phyloP scores from a whole-genome alignment of 1,140 invertebrate genomes.

The Zaprionus davidi region DNA sequence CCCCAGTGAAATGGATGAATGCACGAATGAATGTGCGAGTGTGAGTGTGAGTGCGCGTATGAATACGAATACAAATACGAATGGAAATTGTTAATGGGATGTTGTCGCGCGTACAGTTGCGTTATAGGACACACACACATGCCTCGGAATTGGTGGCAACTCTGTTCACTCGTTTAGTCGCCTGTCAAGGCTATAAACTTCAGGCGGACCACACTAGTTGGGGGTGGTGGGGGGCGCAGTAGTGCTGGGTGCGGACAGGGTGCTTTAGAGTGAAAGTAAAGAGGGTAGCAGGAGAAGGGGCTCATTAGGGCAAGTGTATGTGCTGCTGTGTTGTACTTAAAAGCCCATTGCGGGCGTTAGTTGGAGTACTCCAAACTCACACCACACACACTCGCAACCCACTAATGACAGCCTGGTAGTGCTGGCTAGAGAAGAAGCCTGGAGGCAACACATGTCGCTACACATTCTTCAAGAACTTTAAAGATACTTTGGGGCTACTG shows the following conservation, averaged over 20 bases:
- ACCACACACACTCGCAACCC: no score
- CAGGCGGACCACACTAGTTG: background rate
- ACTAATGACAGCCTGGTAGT: background rate
- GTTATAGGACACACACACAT: constrained; percentile 10
- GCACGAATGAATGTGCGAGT: constrained; percentile 30
- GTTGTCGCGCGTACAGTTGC: constrained; percentile 23
- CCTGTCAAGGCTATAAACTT: constrained; percentile 65
- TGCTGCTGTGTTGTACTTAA: constrained; percentile 43
- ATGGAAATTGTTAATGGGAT: constrained; percentile 33
- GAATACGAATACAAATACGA: constrained; percentile 18
- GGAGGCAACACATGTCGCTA: constrained; percentile 39
- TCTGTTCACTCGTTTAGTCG: constrained; percentile 26
- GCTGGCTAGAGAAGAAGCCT: background rate
- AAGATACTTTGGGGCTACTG: constrained; percentile 12
- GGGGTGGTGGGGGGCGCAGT: background rate
- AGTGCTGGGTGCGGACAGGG: background rate
- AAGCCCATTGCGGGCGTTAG: constrained; percentile 48
- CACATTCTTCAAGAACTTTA: constrained; percentile 32
- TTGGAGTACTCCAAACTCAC: background rate
- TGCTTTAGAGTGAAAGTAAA: background rate
- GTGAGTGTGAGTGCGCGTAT: background rate
- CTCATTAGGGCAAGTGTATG: background rate
- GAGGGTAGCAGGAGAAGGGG: background rate
- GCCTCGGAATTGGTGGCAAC: constrained; percentile 29
- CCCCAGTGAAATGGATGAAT: constrained; percentile 46